Evolutionary conservation across 2,888 invertebrate species (phyloP).

Genomic region (Drosophila koepferae): DNA sequence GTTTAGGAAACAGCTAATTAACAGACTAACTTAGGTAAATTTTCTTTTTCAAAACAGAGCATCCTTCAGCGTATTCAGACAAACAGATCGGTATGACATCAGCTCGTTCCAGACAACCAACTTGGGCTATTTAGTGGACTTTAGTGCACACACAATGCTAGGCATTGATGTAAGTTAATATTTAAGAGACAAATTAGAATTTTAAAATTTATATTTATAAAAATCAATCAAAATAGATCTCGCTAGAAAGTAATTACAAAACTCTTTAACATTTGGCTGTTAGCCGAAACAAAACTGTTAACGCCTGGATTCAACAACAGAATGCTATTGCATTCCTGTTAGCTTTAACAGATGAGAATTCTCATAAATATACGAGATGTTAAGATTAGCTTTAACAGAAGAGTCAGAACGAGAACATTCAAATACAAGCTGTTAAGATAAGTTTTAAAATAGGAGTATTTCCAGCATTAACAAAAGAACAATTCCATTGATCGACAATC

Average conservation of each 20-base stretch:
- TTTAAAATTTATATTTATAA: background rate
- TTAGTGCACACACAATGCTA: slow-evolving; percentile 88
- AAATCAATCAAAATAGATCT: background rate
- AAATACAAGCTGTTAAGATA: no score
- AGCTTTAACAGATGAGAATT: background rate
- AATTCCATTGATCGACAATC: background rate
- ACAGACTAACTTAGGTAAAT: no score
- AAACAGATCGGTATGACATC: slow-evolving; percentile 84
- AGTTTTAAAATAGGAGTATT: no score
- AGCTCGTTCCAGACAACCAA: slow-evolving; percentile 92
- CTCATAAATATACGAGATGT: background rate
- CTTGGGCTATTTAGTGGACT: slow-evolving; percentile 91
- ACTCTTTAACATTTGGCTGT: background rate
- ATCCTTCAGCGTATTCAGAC: slow-evolving; percentile 90
- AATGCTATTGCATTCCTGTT: background rate
- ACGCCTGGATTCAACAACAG: background rate
- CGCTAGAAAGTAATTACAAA: background rate
- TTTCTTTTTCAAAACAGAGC: slow-evolving; percentile 86
- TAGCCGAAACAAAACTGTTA: background rate
- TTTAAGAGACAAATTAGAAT: background rate
- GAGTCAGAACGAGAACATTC: background rate
- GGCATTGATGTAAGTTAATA: slow-evolving; percentile 84
- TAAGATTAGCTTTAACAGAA: background rate
- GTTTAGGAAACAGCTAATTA: background rate
- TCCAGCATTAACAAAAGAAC: background rate